Evolutionary conservation across 2,888 invertebrate genomes (phyloP).

Genomic region (Leuctra nigra): DNA sequence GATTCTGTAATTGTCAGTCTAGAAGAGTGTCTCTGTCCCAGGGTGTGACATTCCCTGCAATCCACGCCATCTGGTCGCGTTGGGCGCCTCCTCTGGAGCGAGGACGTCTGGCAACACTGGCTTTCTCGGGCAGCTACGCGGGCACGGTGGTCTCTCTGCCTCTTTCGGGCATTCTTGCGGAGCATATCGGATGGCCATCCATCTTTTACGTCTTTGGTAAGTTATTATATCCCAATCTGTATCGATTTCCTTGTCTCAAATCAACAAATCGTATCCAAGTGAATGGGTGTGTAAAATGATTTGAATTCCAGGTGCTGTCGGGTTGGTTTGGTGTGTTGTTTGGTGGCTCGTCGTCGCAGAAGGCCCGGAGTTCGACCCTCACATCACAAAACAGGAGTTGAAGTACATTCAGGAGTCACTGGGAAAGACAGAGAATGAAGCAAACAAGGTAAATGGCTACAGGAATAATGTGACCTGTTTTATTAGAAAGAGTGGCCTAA

Average conservation of each 20-base stretch:
- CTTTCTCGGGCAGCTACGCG: conserved; percentile 79
- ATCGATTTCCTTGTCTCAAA: too few relatives aligned
- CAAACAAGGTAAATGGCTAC: conserved; percentile 19
- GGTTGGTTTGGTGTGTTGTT: conserved; percentile 60
- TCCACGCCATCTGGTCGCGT: conserved; percentile 76
- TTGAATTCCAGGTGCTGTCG: conserved; percentile 50
- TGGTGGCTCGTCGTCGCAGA: conserved; percentile 68
- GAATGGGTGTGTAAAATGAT: too few relatives aligned
- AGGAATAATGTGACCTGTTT: too few relatives aligned
- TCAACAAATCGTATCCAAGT: too few relatives aligned
- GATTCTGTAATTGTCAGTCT: too few relatives aligned
- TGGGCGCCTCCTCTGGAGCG: conserved; percentile 79
- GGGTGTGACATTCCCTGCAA: conserved; percentile 73
- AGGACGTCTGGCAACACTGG: conserved; percentile 70
- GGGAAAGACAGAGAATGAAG: conserved; percentile 31
- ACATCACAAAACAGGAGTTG: conserved; percentile 63
- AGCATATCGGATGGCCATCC: conserved; percentile 69
- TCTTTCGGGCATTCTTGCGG: conserved; percentile 63
- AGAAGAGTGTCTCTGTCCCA: too few relatives aligned
- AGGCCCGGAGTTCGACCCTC: conserved; percentile 65
- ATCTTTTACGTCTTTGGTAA: conserved; percentile 74
- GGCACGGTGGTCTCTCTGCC: conserved; percentile 82
- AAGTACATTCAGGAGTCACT: conserved; percentile 60
- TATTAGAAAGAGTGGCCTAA: too few relatives aligned
- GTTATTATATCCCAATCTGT: too few relatives aligned